Percentiles rank a stretch among this genome's conserved stretches.
Conservation (phyloP, 2,113 vertebrate genomes). For the Cyphomyrus plagiostoma region DNA sequence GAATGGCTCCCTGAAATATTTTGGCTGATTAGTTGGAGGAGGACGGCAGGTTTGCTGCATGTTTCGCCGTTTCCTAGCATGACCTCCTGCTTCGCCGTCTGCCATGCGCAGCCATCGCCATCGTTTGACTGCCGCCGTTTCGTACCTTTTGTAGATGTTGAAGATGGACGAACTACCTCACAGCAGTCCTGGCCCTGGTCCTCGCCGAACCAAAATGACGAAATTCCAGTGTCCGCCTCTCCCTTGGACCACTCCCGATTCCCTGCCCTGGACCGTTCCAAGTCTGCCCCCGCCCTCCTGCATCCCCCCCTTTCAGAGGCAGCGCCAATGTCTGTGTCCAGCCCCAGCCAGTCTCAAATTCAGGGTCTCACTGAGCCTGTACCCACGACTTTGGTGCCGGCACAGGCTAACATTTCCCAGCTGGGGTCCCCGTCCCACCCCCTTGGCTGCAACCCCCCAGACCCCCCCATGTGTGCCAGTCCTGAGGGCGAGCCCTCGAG, state of each 20-base stretch:
- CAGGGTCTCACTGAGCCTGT: slow-evolving; percentile 42
- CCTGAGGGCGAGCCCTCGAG: slow-evolving; percentile 23
- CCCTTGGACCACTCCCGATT: slow-evolving; percentile 54
- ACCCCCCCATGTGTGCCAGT: slow-evolving; percentile 13
- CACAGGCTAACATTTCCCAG: slow-evolving; percentile 3
- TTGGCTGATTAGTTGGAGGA: not conserved
- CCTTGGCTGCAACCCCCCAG: not conserved
- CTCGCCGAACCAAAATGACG: slow-evolving; percentile 66
- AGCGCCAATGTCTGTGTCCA: slow-evolving; percentile 40
- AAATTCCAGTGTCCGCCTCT: slow-evolving; percentile 59
- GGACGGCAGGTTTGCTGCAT: not conserved
- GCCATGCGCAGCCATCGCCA: not conserved
- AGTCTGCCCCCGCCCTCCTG: slow-evolving; percentile 54
- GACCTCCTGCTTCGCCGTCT: not conserved
- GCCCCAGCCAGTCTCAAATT: slow-evolving; percentile 42
- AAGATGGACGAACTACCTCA: slow-evolving; percentile 99
- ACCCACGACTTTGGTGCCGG: slow-evolving; percentile 26
- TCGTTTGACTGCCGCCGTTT: not conserved
- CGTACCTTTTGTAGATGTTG: slow-evolving; percentile 53
- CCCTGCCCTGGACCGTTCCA: slow-evolving; percentile 62
- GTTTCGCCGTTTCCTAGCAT: not conserved
- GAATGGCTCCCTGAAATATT: not conserved
- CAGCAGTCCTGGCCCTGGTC: slow-evolving; percentile 74
- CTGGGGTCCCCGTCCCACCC: slow-evolving; percentile 28
- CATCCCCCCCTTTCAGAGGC: slow-evolving; percentile 52